Evolutionary conservation across 2,797 vertebrate species (phyloP).

Genomic region (Leptatherina wallacei): DNA sequence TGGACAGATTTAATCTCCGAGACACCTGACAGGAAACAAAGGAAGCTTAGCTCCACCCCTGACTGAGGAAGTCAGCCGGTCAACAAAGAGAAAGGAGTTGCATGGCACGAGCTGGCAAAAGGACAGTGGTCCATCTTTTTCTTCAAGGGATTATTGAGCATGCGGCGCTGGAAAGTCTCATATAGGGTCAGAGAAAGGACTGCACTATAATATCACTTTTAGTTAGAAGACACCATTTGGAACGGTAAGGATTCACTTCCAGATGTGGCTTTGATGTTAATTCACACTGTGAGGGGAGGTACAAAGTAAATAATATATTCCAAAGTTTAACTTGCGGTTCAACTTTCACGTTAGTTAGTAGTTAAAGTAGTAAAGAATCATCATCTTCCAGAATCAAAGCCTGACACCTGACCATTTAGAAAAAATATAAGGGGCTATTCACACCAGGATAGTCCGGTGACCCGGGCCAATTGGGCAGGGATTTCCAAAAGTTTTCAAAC

Average conservation of each 20-base stretch:
- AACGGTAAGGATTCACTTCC: slow-evolving; percentile 66
- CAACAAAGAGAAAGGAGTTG: slow-evolving; percentile 70
- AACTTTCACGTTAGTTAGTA: slow-evolving; percentile 37
- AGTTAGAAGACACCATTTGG: slow-evolving; percentile 54
- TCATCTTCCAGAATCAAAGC: slow-evolving; percentile 53
- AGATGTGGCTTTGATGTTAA: slow-evolving; percentile 51
- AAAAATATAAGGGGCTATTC: slow-evolving; percentile 13
- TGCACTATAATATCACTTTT: slow-evolving; percentile 19
- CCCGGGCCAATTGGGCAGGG: too few species aligned
- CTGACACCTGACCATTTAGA: slow-evolving; percentile 58
- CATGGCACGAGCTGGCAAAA: slow-evolving; percentile 74
- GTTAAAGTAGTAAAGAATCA: slow-evolving; percentile 43
- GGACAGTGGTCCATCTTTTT: slow-evolving; percentile 74
- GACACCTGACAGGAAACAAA: slow-evolving; percentile 72
- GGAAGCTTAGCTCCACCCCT: slow-evolving; percentile 69
- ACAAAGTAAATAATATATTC: slow-evolving; percentile 58
- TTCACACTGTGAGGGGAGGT: slow-evolving; percentile 45
- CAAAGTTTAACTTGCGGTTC: slow-evolving; percentile 53
- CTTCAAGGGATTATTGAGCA: slow-evolving; percentile 74
- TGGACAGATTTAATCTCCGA: slow-evolving; percentile 72
- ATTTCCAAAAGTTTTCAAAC: too few species aligned
- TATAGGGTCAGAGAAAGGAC: slow-evolving; percentile 61
- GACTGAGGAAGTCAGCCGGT: slow-evolving; percentile 61
- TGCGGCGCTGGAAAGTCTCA: slow-evolving; percentile 68
- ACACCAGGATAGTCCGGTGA: too few species aligned